Conservation (phyloP, 2,797 vertebrate genomes). For the Anguilla obscura region DNA sequence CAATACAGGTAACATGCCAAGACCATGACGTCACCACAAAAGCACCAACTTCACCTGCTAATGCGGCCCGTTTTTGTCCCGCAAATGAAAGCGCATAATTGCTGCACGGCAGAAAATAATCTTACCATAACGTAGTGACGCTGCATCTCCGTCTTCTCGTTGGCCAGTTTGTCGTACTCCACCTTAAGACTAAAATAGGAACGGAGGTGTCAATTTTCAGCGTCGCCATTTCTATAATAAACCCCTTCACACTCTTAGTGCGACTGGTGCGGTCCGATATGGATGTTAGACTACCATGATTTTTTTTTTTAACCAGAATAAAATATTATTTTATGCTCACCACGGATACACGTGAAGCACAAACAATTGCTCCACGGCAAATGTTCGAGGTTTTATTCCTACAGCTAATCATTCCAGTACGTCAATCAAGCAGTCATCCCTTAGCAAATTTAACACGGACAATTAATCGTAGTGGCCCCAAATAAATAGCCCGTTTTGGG, state of each 20-base stretch:
- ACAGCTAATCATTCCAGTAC: background rate
- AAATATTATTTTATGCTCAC: background rate
- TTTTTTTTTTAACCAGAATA: background rate
- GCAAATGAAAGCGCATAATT: background rate
- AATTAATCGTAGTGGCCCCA: background rate
- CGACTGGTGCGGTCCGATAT: background rate
- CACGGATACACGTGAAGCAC: background rate
- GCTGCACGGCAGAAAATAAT: slow-evolving; percentile 31
- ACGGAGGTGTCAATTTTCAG: slow-evolving; percentile 35
- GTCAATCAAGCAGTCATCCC: background rate
- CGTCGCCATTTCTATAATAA: slow-evolving; percentile 17
- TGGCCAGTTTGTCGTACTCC: slow-evolving; percentile 94
- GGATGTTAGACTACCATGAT: background rate
- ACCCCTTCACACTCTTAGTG: background rate
- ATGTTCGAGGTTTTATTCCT: background rate
- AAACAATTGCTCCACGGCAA: background rate
- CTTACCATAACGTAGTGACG: slow-evolving; percentile 97
- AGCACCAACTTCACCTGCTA: background rate
- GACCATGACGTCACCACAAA: background rate
- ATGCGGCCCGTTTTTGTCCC: too few species aligned
- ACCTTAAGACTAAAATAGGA: slow-evolving; percentile 82
- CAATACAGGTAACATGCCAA: background rate
- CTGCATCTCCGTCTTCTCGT: slow-evolving; percentile 97
- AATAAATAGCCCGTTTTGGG: background rate
- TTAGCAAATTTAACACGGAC: slow-evolving; percentile 1